Base-by-base conservation (phyloP, 2,797 vertebrate genomes). In the Scyliorhinus canicula region DNA sequence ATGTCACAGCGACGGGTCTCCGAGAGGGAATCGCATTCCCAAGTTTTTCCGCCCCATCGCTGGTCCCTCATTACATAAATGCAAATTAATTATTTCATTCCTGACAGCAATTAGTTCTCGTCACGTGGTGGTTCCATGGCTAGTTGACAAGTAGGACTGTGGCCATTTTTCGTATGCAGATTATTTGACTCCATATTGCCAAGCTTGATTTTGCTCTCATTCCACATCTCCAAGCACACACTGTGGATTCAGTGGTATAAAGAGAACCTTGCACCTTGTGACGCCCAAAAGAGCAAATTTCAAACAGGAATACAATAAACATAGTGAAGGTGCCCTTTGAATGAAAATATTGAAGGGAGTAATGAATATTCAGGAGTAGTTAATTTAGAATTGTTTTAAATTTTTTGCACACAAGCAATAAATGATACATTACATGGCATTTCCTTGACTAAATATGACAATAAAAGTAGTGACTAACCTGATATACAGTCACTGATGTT, bases 401-500 rank as follows among this genome's bases (percentile, higher is more conserved):
- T 8, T 52, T 35, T 94, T 69, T 50, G 21, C 28, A 74, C 16
- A 44, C 35, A 71, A 35, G 31, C 52, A 94, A 52, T 35, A 52
- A 52, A 71, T 74, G 44, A 94, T 74, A 94, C 3, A 26, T 94
- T 50, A 74, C 44, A 71, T 35, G 6, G 93, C 44, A 93, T 16
- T 93, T 93, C 93, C 65, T 93, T 94, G 44, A 52, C 93, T 94
- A 94, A 94, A 55, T 74, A 74, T 91, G 60, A 91, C 93, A 52
- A n/a, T n/a, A 94, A 94, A 74, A 74, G 24, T 74, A 14, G 93
- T 71, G 93, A 50, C 93, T 74, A 94, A 52, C 40, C 0, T 74
- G 93, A 94, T 94, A 74, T 94, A 50, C 47, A 74, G 93, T 94
- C 95, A 95, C 90, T 96, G 96, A 96, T 96, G 96, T 69, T 71